Evolutionary conservation across 2,888 invertebrate species (phyloP).

Genomic region (Agrilus cyanescens): DNA sequence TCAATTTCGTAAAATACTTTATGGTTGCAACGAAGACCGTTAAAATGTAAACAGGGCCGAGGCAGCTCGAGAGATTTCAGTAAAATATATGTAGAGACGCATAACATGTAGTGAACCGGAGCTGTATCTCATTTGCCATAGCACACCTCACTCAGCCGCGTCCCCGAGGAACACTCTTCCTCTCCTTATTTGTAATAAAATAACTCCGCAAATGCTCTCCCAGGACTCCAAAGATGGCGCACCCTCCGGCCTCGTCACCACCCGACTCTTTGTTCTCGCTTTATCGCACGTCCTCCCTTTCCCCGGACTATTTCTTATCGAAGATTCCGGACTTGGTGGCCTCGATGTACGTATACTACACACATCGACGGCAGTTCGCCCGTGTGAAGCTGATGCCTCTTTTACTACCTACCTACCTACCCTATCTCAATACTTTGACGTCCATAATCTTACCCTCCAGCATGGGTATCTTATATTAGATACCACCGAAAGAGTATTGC

Average conservation of each 20-base stretch:
- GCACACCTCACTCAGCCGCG: constrained; percentile 32
- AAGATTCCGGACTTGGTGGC: constrained; percentile 5
- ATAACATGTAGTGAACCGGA: constrained; percentile 19
- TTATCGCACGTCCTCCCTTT: constrained; percentile 15
- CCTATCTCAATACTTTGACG: constrained; percentile 27
- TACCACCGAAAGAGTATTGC: not conserved
- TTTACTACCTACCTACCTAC: constrained; percentile 2
- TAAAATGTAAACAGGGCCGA: constrained; percentile 14
- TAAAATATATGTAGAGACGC: constrained; percentile 17
- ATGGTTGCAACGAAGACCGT: constrained; percentile 3
- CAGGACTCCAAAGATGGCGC: constrained; percentile 34
- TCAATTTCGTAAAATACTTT: no score
- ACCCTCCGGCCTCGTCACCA: constrained; percentile 25
- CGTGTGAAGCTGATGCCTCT: constrained; percentile 4
- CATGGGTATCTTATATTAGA: not conserved
- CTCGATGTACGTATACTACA: no score
- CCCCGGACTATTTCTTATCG: constrained; percentile 14
- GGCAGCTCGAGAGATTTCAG: constrained; percentile 18
- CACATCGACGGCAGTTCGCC: not conserved
- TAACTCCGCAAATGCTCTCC: constrained; percentile 37
- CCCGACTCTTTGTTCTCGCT: constrained; percentile 24
- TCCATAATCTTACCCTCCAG: constrained; percentile 7
- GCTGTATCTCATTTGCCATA: constrained; percentile 34
- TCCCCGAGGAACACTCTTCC: constrained; percentile 35
- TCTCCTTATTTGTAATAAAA: constrained; percentile 40